These are phyloP conservation scores for Cyphomyrmex costatus DNA, from an alignment of 1,140 invertebrate genomes.

Conservation along the genomic window DNA sequence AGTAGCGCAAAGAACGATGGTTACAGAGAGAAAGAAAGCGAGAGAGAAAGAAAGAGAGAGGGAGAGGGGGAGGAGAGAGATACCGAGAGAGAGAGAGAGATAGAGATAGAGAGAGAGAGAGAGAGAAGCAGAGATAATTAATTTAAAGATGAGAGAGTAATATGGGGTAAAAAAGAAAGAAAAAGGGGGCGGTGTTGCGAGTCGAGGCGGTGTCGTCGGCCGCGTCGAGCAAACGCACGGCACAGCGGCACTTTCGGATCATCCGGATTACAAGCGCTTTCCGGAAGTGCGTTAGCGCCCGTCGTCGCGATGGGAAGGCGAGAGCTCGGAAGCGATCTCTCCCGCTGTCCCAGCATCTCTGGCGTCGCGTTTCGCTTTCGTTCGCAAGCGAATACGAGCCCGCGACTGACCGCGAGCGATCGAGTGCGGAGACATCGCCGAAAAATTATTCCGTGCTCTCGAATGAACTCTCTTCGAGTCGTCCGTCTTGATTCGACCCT, in stretches of 20 bases:
- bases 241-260: conserved; percentile 34
- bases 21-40: conserved; percentile 64
- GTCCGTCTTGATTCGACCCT: conserved; percentile 54
- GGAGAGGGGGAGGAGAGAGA: conserved; percentile 57
- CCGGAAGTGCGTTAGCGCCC: neutral
- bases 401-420: conserved; percentile 25
- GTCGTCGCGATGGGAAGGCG: neutral
- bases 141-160: conserved; percentile 69
- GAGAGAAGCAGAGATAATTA: conserved; percentile 73
- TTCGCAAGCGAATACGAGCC: neutral
- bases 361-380: conserved; percentile 5
- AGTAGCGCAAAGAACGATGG: conserved; percentile 81
- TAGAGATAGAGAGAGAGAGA: neutral
- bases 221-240: conserved; percentile 65
- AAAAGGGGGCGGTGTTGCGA: conserved; percentile 51
- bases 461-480: conserved; percentile 41
- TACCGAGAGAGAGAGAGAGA: conserved; percentile 40
- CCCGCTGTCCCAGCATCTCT: neutral
- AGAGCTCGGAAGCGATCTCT: conserved; percentile 16
- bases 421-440: neutral
- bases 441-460: conserved; percentile 40
- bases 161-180: neutral
- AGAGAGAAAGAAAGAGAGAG: neutral
- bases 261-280: neutral
- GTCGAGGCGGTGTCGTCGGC: conserved; percentile 61